Evolutionary conservation across 2,113 vertebrate species (phyloP), one percentile per base, ranked within the genome.

Genomic region (Colossoma macropomum): DNA sequence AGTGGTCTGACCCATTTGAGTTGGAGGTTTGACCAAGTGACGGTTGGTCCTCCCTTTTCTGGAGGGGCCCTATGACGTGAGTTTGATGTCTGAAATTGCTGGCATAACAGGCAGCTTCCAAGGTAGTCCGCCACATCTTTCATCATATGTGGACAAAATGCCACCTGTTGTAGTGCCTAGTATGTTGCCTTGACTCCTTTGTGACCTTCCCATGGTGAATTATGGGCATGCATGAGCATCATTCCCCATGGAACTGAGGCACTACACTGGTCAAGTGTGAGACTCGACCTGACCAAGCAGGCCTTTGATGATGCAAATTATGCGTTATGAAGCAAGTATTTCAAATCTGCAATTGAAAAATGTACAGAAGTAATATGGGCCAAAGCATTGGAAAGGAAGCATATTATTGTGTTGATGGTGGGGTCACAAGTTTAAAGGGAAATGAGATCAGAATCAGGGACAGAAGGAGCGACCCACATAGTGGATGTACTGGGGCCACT

Each of bases 1-100:
- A 87, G 32, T 0, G 86, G 82, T 10, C 85, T 56, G 0, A 81
- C 48, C 73, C 82, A 87, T 25, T 87, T 72, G 0, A 87, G 59
- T 30, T 87, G 83, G 5, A 78, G 28, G 23, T 85, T n/a, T 12
- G 62, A 70, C 75, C 62, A 84, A 2, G 68, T 78, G 23, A 65
- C 59, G 13, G 28, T 30, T 32, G 17, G 12, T 68, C 65, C 30
- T 32, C 28, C 32, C 5, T 68, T 34, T 19, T 34, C 1, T 32
- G 17, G 28, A n/a, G 78, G 83, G 9, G 72, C 82, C 11, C 50
- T 76, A 63, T 87, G 83, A 7, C 11, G 28, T 15, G 71, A 54
- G 10, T 54, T 79, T 60, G 76, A 13, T 41, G 85, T 30, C 56
- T 79, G 65, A 3, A 70, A 80, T 21, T 82, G 84, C 28, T 75